Evolutionary conservation across 2,888 invertebrate genomes (phyloP).

Genomic region (Drosophila austrosaltans): DNA sequence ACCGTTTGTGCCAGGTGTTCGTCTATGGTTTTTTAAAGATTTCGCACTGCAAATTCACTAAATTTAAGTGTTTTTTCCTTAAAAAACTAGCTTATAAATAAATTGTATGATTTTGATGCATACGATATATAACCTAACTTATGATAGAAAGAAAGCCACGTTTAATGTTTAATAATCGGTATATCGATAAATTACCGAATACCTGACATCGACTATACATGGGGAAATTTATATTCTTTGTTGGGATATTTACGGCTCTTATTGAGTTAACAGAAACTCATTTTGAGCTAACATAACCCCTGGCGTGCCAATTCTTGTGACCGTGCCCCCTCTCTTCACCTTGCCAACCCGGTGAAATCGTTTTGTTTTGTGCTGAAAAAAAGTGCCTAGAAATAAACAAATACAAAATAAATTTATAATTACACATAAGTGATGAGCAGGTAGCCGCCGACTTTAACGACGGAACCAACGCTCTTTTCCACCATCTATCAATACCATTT

Average conservation of each 20-base stretch:
- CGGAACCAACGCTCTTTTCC: conserved; percentile 38
- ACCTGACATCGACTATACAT: background rate
- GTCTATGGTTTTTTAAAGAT: conserved; percentile 81
- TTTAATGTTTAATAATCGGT: conserved; percentile 56
- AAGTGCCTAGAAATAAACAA: conserved; percentile 49
- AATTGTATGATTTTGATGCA: conserved; percentile 84
- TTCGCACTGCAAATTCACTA: conserved; percentile 84
- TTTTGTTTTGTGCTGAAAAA: conserved; percentile 66
- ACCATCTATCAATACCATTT: conserved; percentile 42
- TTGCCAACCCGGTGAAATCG: conserved; percentile 68
- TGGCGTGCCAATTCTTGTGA: background rate
- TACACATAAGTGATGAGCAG: conserved; percentile 52
- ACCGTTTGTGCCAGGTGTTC: conserved; percentile 83
- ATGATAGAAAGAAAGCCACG: conserved; percentile 82
- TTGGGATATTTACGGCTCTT: background rate
- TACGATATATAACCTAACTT: conserved; percentile 84
- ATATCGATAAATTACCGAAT: conserved; percentile 3
- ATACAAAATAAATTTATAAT: conserved; percentile 19
- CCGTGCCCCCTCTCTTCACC: conserved; percentile 33
- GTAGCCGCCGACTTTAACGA: conserved; percentile 32
- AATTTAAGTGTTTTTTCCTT: conserved; percentile 84
- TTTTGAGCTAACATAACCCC: background rate
- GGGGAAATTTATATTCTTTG: background rate
- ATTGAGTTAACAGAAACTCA: no score
- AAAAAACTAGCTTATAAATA: conserved; percentile 84